phyloP scores from a whole-genome alignment of 2,888 invertebrate genomes.

The Salticus scenicus region DNA sequence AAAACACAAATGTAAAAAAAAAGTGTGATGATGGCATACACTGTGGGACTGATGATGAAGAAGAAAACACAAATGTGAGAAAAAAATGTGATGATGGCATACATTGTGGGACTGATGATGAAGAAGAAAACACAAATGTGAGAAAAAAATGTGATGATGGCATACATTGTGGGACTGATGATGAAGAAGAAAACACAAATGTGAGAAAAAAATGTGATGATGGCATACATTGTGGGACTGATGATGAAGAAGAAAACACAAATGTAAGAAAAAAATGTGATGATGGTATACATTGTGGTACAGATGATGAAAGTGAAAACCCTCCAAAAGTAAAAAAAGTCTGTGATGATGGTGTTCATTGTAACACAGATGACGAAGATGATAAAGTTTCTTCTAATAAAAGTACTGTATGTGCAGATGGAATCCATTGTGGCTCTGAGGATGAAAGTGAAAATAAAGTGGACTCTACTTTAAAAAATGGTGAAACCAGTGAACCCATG shows the following conservation, averaged over 20 bases:
- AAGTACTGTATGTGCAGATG: constrained; percentile 35
- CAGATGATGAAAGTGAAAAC: neutral
- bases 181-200: neutral
- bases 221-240: constrained; percentile 60
- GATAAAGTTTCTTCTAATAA: no score
- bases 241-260: constrained; percentile 29
- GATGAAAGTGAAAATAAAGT: neutral
- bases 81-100: constrained; percentile 25
- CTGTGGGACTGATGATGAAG: constrained; percentile 58
- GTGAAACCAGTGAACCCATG: neutral
- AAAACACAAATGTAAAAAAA: neutral
- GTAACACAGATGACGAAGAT: no score
- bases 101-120: constrained; percentile 34
- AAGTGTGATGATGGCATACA: constrained; percentile 59
- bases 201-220: constrained; percentile 42
- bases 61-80: neutral
- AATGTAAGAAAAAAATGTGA: neutral
- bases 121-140: neutral
- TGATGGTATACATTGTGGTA: constrained; percentile 47
- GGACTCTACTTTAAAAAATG: neutral
- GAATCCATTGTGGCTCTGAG: constrained; percentile 14
- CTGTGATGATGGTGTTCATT: no score
- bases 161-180: constrained; percentile 20
- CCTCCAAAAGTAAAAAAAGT: neutral
- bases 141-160: constrained; percentile 22